These are phyloP conservation scores for Phoebastria nigripes DNA, from an alignment of 2,797 vertebrate species.

Conservation along the genomic window DNA sequence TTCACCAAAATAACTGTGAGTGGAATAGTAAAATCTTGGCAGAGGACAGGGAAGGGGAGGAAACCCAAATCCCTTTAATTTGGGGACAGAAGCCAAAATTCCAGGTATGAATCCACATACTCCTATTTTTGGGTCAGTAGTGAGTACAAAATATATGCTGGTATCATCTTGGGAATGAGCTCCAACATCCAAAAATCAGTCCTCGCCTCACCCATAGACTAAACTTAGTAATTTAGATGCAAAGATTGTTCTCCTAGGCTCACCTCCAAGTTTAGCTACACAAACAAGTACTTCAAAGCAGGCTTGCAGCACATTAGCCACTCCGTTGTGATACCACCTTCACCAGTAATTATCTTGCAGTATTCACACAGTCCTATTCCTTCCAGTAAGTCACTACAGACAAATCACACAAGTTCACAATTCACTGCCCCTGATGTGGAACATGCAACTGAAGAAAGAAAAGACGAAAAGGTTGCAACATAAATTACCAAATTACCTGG, in stretches of 20 bases:
- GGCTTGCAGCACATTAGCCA: not conserved
- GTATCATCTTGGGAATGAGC: not conserved
- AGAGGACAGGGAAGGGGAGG: not conserved
- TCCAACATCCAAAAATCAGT: slow-evolving; percentile 5
- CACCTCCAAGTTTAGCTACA: slow-evolving; percentile 15
- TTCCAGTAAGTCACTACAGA: not conserved
- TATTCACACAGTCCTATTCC: not conserved
- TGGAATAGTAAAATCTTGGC: not conserved
- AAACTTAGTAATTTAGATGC: not conserved
- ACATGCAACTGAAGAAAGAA: not conserved
- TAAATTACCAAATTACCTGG: slow-evolving; percentile 78
- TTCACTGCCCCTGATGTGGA: not conserved
- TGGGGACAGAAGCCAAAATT: not conserved
- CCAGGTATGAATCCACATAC: not conserved
- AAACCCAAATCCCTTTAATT: not conserved
- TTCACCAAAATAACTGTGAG: not conserved
- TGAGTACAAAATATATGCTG: not conserved
- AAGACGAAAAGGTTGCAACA: not conserved
- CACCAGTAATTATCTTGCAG: not conserved
- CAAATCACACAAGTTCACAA: not conserved
- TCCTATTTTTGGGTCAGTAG: not conserved
- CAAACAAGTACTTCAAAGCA: slow-evolving; percentile 42
- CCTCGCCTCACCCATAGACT: not conserved
- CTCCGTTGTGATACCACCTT: not conserved
- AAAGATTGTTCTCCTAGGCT: slow-evolving; percentile 41